These are phyloP conservation scores for Paratrypauchen microcephalus DNA, from an alignment of 2,797 vertebrate genomes.

Conservation along the genomic window DNA sequence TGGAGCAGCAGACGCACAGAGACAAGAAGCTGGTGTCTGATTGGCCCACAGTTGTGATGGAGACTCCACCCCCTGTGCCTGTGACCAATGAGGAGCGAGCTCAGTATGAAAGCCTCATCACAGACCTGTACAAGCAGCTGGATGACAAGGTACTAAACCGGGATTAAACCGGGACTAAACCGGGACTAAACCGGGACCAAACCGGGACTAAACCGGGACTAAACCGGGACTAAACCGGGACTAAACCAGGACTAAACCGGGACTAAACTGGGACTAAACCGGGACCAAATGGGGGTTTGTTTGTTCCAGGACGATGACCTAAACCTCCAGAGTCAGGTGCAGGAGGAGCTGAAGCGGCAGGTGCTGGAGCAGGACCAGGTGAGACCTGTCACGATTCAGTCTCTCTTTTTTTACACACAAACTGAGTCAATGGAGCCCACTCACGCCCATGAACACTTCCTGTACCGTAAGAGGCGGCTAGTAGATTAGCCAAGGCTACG, in stretches of 20 bases:
- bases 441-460: too few species aligned
- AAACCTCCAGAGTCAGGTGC: constrained; percentile 93
- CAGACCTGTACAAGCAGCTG: constrained; percentile 26
- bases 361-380: constrained; percentile 96
- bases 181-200: neutral
- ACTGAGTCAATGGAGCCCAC: too few species aligned
- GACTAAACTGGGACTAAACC: too few species aligned
- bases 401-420: too few species aligned
- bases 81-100: constrained; percentile 84
- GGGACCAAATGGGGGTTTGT: neutral
- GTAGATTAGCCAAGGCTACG: too few species aligned
- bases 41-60: constrained; percentile 79
- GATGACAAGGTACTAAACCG: neutral
- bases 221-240: neutral
- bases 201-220: neutral
- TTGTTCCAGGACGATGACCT: constrained; percentile 92
- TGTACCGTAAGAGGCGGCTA: too few species aligned
- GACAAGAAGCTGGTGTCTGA: constrained; percentile 75
- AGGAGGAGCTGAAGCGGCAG: constrained; percentile 90
- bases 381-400: neutral
- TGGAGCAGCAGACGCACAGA: constrained; percentile 89
- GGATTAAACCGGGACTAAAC: neutral
- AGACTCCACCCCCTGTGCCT: constrained; percentile 71
- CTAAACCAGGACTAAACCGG: neutral
- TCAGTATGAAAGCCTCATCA: constrained; percentile 91